Evolutionary conservation across 2,113 vertebrate species (phyloP), one percentile per base, ranked within the genome.

Genomic region (Brevimyrus niger): DNA sequence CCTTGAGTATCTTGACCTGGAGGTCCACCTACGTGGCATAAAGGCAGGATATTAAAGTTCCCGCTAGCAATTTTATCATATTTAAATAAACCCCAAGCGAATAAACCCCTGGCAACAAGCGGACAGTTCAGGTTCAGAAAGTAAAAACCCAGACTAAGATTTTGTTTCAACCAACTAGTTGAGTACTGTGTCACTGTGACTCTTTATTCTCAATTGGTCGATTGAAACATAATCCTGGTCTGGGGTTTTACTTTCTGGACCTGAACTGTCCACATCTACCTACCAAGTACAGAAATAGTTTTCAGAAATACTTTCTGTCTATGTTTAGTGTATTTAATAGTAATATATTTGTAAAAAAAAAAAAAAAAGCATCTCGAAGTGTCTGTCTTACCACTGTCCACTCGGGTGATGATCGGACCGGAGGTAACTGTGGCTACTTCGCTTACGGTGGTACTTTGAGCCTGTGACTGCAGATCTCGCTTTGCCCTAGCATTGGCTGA

Each of bases 401-500:
- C 19, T 84, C 35, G 89, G 46, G 89, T 91, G 53, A 13, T 0
- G 87, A 96, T 95, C 7, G 88, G 55, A 0, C 87, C 69, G 2
- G 95, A 96, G 44, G 89, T 91, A 51, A 96, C 55, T 0, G 94
- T 96, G 23, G 93, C 55, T 1, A 89, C 76, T 47, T 94, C 92
- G 15, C 92, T 95, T 58, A 95, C 94, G 1, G 89, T 80, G 9
- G 93, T 93, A 27, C 2, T 91, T 48, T 91, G 44, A 5, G 50
- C 21, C 35, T 80, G 73, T 2, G 90, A 3, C 3, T 35, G 1
- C 1, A 4, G 73, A 1, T 91, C 93, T 90, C 95, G 93, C 83
- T 27, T 92, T 61, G 76, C 91, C 35, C 92, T 94, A 0, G 10
- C 35, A 17, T 11, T 0, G 4, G 0, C 0, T 0, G 91, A 90